Conservation (phyloP, 1,140 invertebrate genomes). For the Cydia splendana region DNA sequence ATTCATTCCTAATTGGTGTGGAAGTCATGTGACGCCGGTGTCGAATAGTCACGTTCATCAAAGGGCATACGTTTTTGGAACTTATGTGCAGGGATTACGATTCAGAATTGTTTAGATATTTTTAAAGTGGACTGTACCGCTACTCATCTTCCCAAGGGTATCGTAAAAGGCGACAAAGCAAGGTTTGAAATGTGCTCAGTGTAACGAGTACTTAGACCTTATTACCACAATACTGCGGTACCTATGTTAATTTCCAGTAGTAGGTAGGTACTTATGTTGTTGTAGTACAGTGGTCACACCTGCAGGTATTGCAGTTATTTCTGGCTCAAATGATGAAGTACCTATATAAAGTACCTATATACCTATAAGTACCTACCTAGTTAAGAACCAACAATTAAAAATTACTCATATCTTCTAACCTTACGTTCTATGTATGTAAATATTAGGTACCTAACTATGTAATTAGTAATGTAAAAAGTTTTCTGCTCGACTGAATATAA, state of each 20-base stretch:
- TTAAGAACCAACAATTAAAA: too few relatives aligned
- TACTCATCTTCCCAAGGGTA: not conserved
- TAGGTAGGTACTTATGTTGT: too few relatives aligned
- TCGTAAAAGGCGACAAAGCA: not conserved
- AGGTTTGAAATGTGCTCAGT: not conserved
- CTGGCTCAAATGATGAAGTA: too few relatives aligned
- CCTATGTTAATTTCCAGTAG: not conserved
- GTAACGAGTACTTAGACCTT: not conserved
- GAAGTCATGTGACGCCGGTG: conserved; percentile 18
- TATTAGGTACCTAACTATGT: too few relatives aligned
- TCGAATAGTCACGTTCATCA: not conserved
- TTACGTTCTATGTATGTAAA: too few relatives aligned
- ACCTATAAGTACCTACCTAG: too few relatives aligned
- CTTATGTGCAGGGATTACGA: not conserved
- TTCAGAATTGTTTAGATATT: not conserved
- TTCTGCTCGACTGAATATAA: too few relatives aligned
- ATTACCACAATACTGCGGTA: not conserved
- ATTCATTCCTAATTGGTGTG: conserved; percentile 19
- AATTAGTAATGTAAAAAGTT: too few relatives aligned
- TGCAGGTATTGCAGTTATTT: too few relatives aligned
- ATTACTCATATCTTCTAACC: too few relatives aligned
- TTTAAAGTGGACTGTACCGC: not conserved
- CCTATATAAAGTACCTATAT: too few relatives aligned
- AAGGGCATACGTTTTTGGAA: not conserved
- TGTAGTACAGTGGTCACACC: too few relatives aligned